Percentiles rank a stretch among this genome's conserved stretches.
phyloP scores from a whole-genome alignment of 2,797 vertebrate species.

The Aulostomus chinensis region DNA sequence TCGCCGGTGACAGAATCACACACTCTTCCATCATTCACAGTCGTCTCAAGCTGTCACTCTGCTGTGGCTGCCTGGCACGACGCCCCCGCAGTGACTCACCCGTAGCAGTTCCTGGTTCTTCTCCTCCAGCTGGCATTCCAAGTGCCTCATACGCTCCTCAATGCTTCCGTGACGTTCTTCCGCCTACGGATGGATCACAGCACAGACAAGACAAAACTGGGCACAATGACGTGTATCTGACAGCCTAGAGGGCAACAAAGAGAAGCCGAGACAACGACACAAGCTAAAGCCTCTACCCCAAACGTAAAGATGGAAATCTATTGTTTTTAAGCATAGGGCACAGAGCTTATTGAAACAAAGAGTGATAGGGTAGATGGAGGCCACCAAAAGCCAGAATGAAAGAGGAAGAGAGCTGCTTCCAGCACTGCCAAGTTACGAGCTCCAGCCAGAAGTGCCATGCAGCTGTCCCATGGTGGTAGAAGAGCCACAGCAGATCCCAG shows the following conservation, averaged over 20 bases:
- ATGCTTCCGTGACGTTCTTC: conserved; percentile 98
- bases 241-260: conserved; percentile 35
- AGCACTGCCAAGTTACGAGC: conserved; percentile 57
- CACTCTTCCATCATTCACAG: no score
- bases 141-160: conserved; percentile 96
- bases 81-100: conserved; percentile 79
- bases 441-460: conserved; percentile 70
- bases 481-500: conserved; percentile 62
- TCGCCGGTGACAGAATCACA: no score
- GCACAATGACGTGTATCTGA: conserved; percentile 58
- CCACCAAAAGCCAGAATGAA: conserved; percentile 56
- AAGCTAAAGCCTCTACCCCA: conserved; percentile 91
- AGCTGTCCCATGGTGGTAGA: conserved; percentile 51
- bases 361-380: conserved; percentile 47
- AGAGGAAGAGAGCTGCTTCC: conserved; percentile 59
- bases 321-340: conserved; percentile 85
- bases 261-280: conserved; percentile 81
- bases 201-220: conserved; percentile 40
- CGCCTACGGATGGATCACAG: conserved; percentile 82
- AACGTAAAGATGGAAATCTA: conserved; percentile 87
- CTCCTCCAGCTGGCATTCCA: conserved; percentile 98
- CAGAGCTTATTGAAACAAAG: conserved; percentile 45
- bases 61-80: conserved; percentile 44
- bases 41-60: no score
- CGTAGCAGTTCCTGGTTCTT: conserved; percentile 99